Percentiles rank a stretch among this genome's conserved stretches.
These are phyloP conservation scores for Ditula angustiorana DNA, from an alignment of 2,888 invertebrate genomes.

Conservation along the genomic window DNA sequence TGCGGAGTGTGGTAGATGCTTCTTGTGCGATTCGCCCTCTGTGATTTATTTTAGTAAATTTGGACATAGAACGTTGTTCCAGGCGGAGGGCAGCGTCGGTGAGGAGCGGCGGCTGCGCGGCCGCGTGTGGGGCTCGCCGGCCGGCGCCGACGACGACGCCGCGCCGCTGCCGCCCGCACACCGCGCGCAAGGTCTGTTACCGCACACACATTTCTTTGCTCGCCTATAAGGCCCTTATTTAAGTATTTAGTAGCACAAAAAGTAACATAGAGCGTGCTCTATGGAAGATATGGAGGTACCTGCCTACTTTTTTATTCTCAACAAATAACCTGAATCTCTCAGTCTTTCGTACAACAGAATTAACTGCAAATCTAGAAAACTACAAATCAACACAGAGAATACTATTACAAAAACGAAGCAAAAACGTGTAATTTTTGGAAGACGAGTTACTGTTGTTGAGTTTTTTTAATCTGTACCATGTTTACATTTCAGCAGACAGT, in stretches of 20 bases:
- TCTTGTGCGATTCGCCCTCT: not conserved
- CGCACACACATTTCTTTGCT: not conserved
- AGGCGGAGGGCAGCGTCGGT: conserved; percentile 63
- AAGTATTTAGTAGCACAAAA: too few species aligned
- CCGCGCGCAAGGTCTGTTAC: not conserved
- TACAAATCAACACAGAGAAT: too few species aligned
- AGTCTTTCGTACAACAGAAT: too few species aligned
- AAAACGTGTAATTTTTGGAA: too few species aligned
- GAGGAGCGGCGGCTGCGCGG: conserved; percentile 71
- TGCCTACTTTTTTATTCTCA: too few species aligned
- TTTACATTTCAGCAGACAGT: conserved; percentile 83
- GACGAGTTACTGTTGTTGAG: too few species aligned
- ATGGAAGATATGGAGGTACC: too few species aligned
- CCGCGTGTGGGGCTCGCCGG: conserved; percentile 79
- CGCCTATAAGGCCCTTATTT: too few species aligned
- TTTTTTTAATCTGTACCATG: conserved; percentile 49
- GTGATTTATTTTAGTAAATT: conserved; percentile 34
- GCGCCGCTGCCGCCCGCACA: conserved; percentile 56
- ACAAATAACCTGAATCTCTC: too few species aligned
- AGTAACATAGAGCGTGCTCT: too few species aligned
- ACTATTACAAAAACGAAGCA: too few species aligned
- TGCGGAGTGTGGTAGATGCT: not conserved
- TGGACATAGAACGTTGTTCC: conserved; percentile 44
- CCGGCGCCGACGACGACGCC: conserved; percentile 77
- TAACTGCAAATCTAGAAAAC: too few species aligned